Base-by-base conservation (phyloP, 2,888 invertebrate species). In the Mechanitis messenoides region DNA sequence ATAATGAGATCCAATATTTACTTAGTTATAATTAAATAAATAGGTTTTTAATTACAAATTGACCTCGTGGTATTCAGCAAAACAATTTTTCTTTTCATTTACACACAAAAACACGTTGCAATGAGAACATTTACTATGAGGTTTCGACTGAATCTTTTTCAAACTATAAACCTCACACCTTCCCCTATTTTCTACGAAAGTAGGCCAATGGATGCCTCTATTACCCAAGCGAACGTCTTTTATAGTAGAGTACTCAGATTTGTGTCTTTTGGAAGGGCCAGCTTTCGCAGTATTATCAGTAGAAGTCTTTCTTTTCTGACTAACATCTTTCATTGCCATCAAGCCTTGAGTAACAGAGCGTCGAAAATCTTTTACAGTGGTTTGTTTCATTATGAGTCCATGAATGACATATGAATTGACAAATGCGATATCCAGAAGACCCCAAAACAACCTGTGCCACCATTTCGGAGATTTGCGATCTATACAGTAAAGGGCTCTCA, bases 401-500 rank as follows among this genome's bases (percentile, higher is more conserved):
- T 70, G 65, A 63, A 68, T 65, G 55, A 69, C 65, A 66, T 65
- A 72, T 53, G 64, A 46, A 67, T 72, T 71, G 63, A 70, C 65
- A 66, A 69, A 72, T 67, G 63, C 62, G 46, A 69, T 70, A 60
- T 70, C 69, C 61, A 72, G 56, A 58, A 71, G 65, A 64, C 70
- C 69, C 69, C 69, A 77, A 69, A 77, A 76, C 62, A 75, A 69
- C 58, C 72, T 74, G 64, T 75, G 71, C 76, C 76, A 77, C 75
- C 75, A 78, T 69, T 78, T 74, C 53, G 71, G 71, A 57, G 73
- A 76, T 64, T 76, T 78, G 59, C 74, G 69, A 62, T 73, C 73
- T 54, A 76, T 66, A 66, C 69, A 71, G 68, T 75, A 77, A 31
- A 69, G 66, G 33, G 74, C 72, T 70, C 73, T 75, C 65, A 74